Evolutionary conservation across 2,113 vertebrate species (phyloP).

Genomic region (Speoplatyrhinus poulsoni): DNA sequence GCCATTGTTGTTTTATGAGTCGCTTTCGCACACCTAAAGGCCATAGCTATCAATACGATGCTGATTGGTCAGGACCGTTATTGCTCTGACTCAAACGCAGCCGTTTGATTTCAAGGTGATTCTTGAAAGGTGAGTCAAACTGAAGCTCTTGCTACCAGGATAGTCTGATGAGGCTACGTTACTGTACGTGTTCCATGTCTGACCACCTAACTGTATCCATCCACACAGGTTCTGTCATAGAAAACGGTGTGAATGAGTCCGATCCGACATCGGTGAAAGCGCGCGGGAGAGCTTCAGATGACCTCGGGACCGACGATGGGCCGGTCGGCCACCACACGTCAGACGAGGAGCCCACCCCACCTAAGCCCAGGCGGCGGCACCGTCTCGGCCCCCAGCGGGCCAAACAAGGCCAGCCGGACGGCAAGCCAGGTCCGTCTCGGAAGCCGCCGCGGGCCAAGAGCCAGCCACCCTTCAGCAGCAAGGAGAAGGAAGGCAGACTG

Average conservation of each 20-base stretch:
- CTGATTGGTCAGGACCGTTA: no score
- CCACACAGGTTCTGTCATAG: slow-evolving; percentile 10
- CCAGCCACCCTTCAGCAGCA: slow-evolving; percentile 68
- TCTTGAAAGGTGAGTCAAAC: no score
- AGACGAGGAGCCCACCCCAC: slow-evolving; percentile 37
- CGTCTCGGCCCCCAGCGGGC: slow-evolving; percentile 41
- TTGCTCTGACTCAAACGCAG: no score
- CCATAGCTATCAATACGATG: no score
- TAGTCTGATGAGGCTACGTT: no score
- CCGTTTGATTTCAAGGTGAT: no score
- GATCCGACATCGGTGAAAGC: background rate
- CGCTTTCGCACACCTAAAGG: no score
- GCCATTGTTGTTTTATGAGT: no score
- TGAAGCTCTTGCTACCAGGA: no score
- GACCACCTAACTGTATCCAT: background rate
- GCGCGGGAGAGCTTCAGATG: slow-evolving; percentile 11
- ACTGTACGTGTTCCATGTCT: no score
- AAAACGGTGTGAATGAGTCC: slow-evolving; percentile 40
- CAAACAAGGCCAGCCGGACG: slow-evolving; percentile 40
- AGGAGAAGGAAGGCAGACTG: slow-evolving; percentile 78
- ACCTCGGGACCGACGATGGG: slow-evolving; percentile 38
- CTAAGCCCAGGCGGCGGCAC: slow-evolving; percentile 15
- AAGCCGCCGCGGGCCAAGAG: slow-evolving; percentile 79
- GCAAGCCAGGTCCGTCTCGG: slow-evolving; percentile 47
- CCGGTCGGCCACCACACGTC: slow-evolving; percentile 40